phyloP scores from a whole-genome alignment of 2,888 invertebrate genomes.

The Rotaria sp. region DNA sequence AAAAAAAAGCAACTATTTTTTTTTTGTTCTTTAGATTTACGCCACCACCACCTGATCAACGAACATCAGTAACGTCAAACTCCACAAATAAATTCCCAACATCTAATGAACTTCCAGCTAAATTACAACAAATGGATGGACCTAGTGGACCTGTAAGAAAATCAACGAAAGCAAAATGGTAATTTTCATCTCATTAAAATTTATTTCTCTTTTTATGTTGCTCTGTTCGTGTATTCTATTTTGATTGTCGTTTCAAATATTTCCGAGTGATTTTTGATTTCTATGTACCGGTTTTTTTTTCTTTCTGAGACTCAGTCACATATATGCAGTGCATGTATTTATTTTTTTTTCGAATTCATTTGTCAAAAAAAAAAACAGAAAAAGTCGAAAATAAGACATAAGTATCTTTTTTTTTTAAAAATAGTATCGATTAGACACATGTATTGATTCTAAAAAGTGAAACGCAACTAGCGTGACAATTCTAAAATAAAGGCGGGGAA shows the following conservation, averaged over 20 bases:
- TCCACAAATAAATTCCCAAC: background rate
- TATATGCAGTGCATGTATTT: background rate
- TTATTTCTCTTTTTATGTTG: background rate
- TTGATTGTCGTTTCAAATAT: background rate
- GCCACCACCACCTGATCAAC: background rate
- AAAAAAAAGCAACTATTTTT: background rate
- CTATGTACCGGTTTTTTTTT: background rate
- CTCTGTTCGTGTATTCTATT: background rate
- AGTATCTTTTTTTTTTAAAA: too few relatives aligned
- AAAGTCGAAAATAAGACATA: too few relatives aligned
- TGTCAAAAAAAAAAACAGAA: background rate
- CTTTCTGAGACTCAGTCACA: background rate
- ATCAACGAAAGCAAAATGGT: background rate
- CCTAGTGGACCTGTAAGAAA: background rate
- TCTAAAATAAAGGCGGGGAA: too few relatives aligned
- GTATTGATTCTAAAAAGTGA: too few relatives aligned
- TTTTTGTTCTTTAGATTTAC: background rate
- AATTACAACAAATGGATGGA: background rate
- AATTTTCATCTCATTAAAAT: background rate
- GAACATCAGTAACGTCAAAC: background rate
- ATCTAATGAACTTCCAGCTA: background rate
- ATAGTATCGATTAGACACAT: too few relatives aligned
- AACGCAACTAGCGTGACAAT: too few relatives aligned
- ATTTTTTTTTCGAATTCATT: background rate
- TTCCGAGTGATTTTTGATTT: background rate